Conservation (phyloP, 2,888 invertebrate species). For the Nasonia oneida region DNA sequence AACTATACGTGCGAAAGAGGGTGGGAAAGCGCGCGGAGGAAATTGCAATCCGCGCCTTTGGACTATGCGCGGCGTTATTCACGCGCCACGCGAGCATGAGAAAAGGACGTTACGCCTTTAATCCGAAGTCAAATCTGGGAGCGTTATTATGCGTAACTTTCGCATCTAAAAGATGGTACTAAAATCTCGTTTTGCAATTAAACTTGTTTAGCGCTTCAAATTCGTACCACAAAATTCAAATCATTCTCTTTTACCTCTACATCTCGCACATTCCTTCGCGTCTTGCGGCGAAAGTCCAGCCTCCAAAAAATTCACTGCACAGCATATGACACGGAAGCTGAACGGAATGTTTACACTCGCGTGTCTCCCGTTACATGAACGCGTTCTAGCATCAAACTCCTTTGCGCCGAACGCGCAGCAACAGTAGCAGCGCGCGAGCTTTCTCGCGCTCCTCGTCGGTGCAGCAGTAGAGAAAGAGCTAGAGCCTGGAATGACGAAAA, state of each 20-base stretch:
- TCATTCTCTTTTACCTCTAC: neutral
- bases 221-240: too few relatives aligned
- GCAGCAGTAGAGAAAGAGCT: neutral
- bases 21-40: conserved; percentile 62
- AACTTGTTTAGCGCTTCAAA: neutral
- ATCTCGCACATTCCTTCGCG: too few relatives aligned
- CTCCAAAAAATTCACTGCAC: neutral
- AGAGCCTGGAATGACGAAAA: conserved; percentile 22
- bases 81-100: conserved; percentile 55
- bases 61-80: conserved; percentile 65
- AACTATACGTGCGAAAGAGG: neutral
- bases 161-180: too few relatives aligned
- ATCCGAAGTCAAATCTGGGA: conserved; percentile 45
- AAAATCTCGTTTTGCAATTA: too few relatives aligned
- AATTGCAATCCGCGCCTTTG: conserved; percentile 75
- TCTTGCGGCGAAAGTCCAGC: neutral
- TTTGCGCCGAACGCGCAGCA: neutral
- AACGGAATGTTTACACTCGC: conserved; percentile 9
- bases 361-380: neutral
- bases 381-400: neutral
- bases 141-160: neutral
- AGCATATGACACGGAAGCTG: neutral
- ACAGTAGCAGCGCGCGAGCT: neutral
- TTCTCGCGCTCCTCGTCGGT: neutral
- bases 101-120: conserved; percentile 59